Base-by-base conservation (phyloP, 2,797 vertebrate species). In the Meriones psammophilus region DNA sequence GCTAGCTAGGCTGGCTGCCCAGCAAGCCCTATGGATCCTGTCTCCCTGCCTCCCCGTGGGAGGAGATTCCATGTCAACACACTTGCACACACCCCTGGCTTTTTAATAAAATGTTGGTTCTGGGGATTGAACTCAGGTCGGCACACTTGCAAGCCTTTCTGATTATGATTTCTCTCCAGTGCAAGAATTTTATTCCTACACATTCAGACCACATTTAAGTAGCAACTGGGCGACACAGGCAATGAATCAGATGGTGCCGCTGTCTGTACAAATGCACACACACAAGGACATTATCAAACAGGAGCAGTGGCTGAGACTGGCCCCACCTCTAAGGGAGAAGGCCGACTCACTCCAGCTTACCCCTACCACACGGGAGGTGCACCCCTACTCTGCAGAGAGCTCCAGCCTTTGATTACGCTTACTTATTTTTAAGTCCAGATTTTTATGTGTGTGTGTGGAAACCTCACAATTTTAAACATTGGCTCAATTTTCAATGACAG, bases 401-500 rank as follows among this genome's bases (percentile, higher is more conserved):
- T 94, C 76, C 77, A 90, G 64, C 46, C 3, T 88, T 64, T 26
- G 20, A 15, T 13, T 81, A 22, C 26, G 20, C 60, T 33, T 30
- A 28, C 60, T 64, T 46, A 85, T 33, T 50, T 50, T 84, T 85
- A 46, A 85, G 68, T 86, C 46, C n/a, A 87, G 18, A 80, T 15
- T 8, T 36, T 17, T 68, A 22, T 71, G 13, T 42, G 50, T 58
- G 20, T 28, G 20, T 28, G 15, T 46, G 42, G 86, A 87, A 17
- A 78, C 62, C 84, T 15, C 68, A 92, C 74, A 83, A 76, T 56
- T 56, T 84, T 89, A 93, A 94, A 79, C 79, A 46, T 42, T 89
- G 58, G 36, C 60, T 85, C 79, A 77, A 81, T 85, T 78, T 95
- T 76, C 86, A 89, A 86, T 94, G 81, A 81, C 12, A 87, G 12